phyloP scores from a whole-genome alignment of 2,797 vertebrate genomes.

The Intellagama lesueurii region DNA sequence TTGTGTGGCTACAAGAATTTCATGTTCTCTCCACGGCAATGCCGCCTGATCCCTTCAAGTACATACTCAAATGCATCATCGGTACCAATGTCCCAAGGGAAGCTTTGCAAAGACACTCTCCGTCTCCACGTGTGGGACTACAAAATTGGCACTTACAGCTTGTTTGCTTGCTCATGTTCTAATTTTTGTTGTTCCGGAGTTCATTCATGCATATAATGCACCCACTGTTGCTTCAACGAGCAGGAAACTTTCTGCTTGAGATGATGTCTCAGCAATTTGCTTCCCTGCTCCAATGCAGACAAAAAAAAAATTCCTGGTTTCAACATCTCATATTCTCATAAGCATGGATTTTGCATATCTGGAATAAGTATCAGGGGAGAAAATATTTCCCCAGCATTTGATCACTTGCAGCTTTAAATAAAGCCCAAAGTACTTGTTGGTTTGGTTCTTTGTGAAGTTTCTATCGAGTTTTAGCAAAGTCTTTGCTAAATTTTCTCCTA shows the following conservation, averaged over 20 bases:
- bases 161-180: conserved; percentile 23
- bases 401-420: conserved; percentile 18
- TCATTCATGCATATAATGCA: conserved; percentile 39
- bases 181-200: conserved; percentile 41
- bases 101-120: neutral
- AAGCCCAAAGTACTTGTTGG: neutral
- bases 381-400: conserved; percentile 1
- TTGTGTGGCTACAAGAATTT: conserved; percentile 28
- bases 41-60: neutral
- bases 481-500: too few species aligned
- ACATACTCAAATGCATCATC: neutral
- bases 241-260: conserved; percentile 48
- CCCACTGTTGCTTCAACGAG: conserved; percentile 27
- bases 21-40: neutral
- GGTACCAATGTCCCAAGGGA: neutral
- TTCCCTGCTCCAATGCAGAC: conserved; percentile 24
- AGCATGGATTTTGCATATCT: neutral
- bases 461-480: neutral
- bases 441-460: neutral
- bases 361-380: conserved; percentile 11
- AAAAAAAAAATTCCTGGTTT: conserved; percentile 52
- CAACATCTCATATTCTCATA: neutral
- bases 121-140: neutral
- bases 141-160: conserved; percentile 23
- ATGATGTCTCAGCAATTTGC: conserved; percentile 39